Conservation (phyloP, 2,888 invertebrate genomes). For the Dicyrtomina minuta region DNA sequence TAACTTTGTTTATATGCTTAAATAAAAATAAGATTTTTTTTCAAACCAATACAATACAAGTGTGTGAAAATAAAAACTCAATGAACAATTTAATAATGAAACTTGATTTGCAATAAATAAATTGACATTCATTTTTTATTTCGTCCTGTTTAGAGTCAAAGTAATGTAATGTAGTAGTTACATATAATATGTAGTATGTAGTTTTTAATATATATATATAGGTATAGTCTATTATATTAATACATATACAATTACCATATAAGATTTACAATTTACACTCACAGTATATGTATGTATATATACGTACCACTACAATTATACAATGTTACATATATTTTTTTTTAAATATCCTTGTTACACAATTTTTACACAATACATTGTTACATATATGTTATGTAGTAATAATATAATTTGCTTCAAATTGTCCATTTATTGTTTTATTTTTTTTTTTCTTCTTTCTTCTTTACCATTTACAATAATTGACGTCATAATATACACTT, state of each 20-base stretch:
- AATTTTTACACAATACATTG: not conserved
- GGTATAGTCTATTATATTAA: not conserved
- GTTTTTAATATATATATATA: too few species aligned
- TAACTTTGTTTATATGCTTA: too few species aligned
- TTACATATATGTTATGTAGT: not conserved
- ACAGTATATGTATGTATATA: not conserved
- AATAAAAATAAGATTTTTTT: too few species aligned
- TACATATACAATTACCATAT: not conserved
- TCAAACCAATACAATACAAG: too few species aligned
- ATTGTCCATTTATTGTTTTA: conserved; percentile 4
- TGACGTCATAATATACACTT: not conserved
- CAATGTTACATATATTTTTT: not conserved
- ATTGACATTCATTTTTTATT: conserved; percentile 34
- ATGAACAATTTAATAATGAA: too few species aligned
- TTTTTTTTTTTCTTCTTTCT: too few species aligned
- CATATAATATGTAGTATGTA: too few species aligned
- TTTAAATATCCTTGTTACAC: not conserved
- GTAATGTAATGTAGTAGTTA: too few species aligned
- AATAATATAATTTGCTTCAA: not conserved
- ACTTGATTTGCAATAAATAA: conserved; percentile 35
- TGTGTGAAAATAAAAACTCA: too few species aligned
- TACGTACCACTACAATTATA: not conserved
- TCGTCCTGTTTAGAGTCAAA: conserved; percentile 16
- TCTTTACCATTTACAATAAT: too few species aligned
- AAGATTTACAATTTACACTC: conserved; percentile 9